A percentile compares a stretch with the other conserved stretches of the same genome.
These are phyloP conservation scores for Plagiodera versicolora DNA, from an alignment of 2,888 invertebrate species.

Conservation along the genomic window DNA sequence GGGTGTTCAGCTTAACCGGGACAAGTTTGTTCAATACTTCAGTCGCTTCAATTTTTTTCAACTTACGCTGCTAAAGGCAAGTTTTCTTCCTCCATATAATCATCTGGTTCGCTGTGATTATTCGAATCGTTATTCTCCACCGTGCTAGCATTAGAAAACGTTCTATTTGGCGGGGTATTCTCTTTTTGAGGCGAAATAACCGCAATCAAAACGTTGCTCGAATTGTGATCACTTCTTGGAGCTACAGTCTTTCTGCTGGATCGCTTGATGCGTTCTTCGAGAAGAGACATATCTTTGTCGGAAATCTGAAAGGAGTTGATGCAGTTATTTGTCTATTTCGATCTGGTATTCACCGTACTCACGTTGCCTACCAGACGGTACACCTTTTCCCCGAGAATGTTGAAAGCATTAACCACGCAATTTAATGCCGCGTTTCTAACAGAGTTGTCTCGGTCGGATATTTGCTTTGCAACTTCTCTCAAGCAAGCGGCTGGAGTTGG, in stretches of 20 bases:
- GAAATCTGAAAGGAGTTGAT: conserved; percentile 66
- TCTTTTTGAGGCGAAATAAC: conserved; percentile 32
- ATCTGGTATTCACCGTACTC: too few species aligned
- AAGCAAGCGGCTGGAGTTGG: conserved; percentile 79
- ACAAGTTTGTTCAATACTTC: too few species aligned
- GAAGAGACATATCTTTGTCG: conserved; percentile 90
- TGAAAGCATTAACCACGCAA: conserved; percentile 88
- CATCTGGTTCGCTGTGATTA: conserved; percentile 50
- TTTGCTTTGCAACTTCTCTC: conserved; percentile 90
- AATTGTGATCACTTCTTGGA: conserved; percentile 30
- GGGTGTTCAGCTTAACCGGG: too few species aligned
- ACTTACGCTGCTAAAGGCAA: conserved; percentile 42
- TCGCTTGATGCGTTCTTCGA: conserved; percentile 95
- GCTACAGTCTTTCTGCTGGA: conserved; percentile 68
- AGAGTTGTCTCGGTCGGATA: conserved; percentile 93
- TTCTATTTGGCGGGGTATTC: conserved; percentile 28
- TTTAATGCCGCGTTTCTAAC: conserved; percentile 96
- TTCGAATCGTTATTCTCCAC: conserved; percentile 9
- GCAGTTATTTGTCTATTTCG: too few species aligned
- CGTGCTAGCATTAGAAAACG: conserved; percentile 7
- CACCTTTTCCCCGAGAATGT: conserved; percentile 86
- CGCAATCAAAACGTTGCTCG: conserved; percentile 25
- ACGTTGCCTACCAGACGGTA: conserved; percentile 91
- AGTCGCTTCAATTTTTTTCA: too few species aligned
- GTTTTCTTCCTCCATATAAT: conserved; percentile 42